Evolutionary conservation across 2,888 invertebrate species (phyloP), one percentile per base, ranked within the genome.

Genomic region (Spilarctia lutea): DNA sequence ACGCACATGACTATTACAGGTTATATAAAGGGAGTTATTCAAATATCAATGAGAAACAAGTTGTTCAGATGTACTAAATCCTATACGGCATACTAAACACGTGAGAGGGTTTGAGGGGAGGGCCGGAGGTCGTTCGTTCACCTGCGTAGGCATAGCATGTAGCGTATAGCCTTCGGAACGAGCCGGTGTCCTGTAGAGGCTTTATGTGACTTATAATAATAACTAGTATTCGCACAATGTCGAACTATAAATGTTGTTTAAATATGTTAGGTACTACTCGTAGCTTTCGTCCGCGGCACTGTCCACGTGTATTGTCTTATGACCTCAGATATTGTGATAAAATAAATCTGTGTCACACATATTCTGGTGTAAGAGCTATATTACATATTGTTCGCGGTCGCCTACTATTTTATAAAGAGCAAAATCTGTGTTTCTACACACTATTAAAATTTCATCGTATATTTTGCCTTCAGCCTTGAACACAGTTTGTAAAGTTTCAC

Each of bases 111-210:
- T 39, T 42, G 71, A 72, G 73, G 76, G 78, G 81, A 75, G 82
- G 81, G 71, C 75, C 80, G 79, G 82, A 87, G 88, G 88, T 79
- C 88, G 88, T 85, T 88, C 87, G 82, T 79, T 79, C 79, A 85
- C 88, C 88, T 80, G 81, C 79, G 88, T 87, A 75, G 82, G 82
- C 73, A 76, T 80, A 69, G 68, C 72, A 66, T 67, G 75, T 74
- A 76, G 68, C 69, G 60, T 67, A 73, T 73, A 76, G 74, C 71
- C 73, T 79, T 75, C 69, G 71, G 68, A 73, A 39, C 68, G 70
- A 52, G 48, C 72, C 70, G 65, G 24, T 72, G 65, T 48, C 13
- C 39, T 74, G 78, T 63, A 71, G 20, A 60, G 35, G 69, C 45
- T 48, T 52, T 1, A 20, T 45, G 30, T 65, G 63, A 30, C 45